Evolutionary conservation across 2,888 invertebrate species (phyloP).

Genomic region (Gasteruption jaculator): DNA sequence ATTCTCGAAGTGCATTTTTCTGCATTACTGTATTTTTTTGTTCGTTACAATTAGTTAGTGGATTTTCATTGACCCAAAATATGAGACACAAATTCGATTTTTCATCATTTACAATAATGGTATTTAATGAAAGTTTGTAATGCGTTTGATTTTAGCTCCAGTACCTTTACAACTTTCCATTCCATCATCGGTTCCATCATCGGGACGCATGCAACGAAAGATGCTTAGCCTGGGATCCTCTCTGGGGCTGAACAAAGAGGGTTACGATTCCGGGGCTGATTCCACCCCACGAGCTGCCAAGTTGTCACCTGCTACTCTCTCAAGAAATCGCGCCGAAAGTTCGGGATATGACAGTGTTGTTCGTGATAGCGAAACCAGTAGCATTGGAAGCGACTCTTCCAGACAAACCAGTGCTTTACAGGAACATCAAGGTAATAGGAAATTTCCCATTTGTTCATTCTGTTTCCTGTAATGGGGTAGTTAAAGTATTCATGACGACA

Average conservation of each 20-base stretch:
- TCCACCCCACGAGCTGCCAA: conserved; percentile 79
- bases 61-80: too few species aligned
- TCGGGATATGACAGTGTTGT: conserved; percentile 87
- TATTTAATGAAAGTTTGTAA: too few species aligned
- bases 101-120: too few species aligned
- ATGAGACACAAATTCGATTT: too few species aligned
- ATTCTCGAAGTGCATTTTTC: too few species aligned
- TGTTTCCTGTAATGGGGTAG: too few species aligned
- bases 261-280: conserved; percentile 81
- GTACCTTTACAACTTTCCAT: conserved; percentile 41
- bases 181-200: conserved; percentile 60
- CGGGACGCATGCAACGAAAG: conserved; percentile 62
- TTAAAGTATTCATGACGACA: too few species aligned
- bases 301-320: conserved; percentile 74
- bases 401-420: conserved; percentile 53
- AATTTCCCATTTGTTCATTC: too few species aligned
- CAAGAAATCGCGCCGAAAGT: conserved; percentile 73
- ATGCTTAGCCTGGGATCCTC: conserved; percentile 63
- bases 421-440: conserved; percentile 46
- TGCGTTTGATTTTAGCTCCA: conserved; percentile 32
- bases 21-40: too few species aligned
- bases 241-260: conserved; percentile 65
- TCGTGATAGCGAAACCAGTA: conserved; percentile 83
- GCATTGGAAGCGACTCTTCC: conserved; percentile 69
- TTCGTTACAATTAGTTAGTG: too few species aligned